These are phyloP conservation scores for Poeciliopsis gracilis DNA, from an alignment of 2,797 vertebrate species.

Conservation along the genomic window DNA sequence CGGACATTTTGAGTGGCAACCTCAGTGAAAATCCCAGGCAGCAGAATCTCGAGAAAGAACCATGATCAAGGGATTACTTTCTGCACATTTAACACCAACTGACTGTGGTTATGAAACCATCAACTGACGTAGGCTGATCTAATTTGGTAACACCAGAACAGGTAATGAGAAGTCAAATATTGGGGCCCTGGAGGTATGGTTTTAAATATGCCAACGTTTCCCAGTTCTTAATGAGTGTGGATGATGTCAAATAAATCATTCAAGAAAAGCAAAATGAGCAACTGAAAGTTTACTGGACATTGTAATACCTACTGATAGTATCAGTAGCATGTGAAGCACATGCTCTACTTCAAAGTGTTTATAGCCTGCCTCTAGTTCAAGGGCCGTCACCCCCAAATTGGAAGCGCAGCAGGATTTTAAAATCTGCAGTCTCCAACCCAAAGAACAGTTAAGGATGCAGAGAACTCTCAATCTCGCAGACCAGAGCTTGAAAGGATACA, in stretches of 20 bases:
- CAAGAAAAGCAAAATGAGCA: neutral
- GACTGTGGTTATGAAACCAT: neutral
- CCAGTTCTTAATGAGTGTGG: neutral
- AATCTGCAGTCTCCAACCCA: neutral
- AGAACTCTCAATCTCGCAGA: neutral
- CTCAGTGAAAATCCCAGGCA: neutral
- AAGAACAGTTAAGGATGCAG: neutral
- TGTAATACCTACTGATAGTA: neutral
- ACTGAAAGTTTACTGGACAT: neutral
- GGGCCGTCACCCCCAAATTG: neutral
- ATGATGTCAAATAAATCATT: neutral
- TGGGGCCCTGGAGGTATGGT: neutral
- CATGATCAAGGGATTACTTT: neutral
- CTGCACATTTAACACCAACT: neutral
- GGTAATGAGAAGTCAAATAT: neutral
- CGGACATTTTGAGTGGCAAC: neutral
- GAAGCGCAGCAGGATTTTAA: neutral
- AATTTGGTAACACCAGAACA: neutral
- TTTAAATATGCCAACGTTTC: neutral
- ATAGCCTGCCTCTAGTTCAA: neutral
- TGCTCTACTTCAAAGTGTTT: neutral
- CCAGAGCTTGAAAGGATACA: slow-evolving; percentile 19
- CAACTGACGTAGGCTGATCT: neutral
- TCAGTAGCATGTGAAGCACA: neutral
- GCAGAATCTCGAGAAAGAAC: neutral